A percentile compares a stretch with the other conserved stretches of the same genome.
Evolutionary conservation across 2,888 invertebrate genomes (phyloP).

Genomic region (Oscheius myriophilus): DNA sequence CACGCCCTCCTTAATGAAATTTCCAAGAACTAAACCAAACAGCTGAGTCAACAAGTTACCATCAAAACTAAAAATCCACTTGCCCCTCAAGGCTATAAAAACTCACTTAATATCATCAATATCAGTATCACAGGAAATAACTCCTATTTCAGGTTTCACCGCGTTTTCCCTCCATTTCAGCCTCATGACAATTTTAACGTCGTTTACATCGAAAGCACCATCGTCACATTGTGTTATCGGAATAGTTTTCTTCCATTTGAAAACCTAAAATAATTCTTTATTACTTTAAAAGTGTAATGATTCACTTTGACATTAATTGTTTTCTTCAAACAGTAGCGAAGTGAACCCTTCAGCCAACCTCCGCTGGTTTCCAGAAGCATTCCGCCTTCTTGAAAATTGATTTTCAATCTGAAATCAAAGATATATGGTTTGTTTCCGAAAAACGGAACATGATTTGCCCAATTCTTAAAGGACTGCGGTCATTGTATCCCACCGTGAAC

Average conservation of each 20-base stretch:
- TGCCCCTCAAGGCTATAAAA: background rate
- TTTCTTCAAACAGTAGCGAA: background rate
- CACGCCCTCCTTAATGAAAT: background rate
- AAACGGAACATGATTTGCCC: too few relatives aligned
- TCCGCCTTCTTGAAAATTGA: conserved; percentile 4
- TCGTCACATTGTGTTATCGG: background rate
- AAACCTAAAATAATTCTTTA: too few relatives aligned
- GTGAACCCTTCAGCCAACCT: background rate
- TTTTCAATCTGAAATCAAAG: background rate
- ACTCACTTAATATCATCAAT: background rate
- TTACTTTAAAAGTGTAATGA: too few relatives aligned
- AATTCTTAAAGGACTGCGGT: too few relatives aligned
- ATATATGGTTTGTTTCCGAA: too few relatives aligned
- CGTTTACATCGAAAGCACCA: background rate
- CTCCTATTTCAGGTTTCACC: background rate
- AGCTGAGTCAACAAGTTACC: too few relatives aligned
- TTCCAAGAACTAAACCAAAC: conserved; percentile 5
- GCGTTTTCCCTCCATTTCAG: conserved; percentile 1
- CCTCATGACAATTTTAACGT: background rate
- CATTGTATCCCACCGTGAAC: too few relatives aligned
- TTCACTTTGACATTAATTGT: background rate
- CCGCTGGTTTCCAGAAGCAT: conserved; percentile 4
- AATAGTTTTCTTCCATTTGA: background rate
- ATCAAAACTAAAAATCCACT: background rate
- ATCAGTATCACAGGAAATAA: background rate